phyloP scores from a whole-genome alignment of 2,113 vertebrate genomes.

The Cromileptes altivelis region DNA sequence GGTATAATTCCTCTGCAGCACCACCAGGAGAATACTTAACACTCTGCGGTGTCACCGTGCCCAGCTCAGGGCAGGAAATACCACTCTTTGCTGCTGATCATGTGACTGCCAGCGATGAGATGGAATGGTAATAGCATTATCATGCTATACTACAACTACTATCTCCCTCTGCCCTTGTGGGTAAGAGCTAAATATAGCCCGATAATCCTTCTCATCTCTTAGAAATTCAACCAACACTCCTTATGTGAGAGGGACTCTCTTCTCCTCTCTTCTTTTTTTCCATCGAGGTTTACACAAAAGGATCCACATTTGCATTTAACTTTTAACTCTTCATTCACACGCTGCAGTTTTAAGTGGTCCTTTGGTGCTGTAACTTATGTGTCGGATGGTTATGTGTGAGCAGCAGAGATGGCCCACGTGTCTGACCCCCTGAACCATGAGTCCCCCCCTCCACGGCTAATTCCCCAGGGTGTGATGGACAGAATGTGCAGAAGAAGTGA shows the following conservation, averaged over 20 bases:
- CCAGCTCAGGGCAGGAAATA: conserved; percentile 54
- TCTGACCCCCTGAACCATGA: conserved; percentile 45
- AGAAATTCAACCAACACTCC: conserved; percentile 39
- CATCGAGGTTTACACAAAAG: neutral
- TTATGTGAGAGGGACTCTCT: conserved; percentile 5
- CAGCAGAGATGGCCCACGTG: conserved; percentile 16
- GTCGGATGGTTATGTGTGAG: conserved; percentile 2
- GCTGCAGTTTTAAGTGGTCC: neutral
- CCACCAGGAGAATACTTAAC: conserved; percentile 47
- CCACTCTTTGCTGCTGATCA: conserved; percentile 52
- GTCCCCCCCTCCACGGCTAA: conserved; percentile 1
- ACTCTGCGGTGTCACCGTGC: conserved; percentile 21
- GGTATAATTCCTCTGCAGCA: conserved; percentile 27
- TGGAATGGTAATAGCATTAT: conserved; percentile 75
- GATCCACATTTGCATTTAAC: neutral
- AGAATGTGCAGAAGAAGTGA: conserved; percentile 6
- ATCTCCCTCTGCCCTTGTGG: conserved; percentile 61
- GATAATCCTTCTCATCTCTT: conserved; percentile 46
- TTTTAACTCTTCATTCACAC: neutral
- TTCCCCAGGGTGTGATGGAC: conserved; percentile 35
- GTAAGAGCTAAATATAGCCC: conserved; percentile 55
- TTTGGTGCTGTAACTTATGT: conserved; percentile 6
- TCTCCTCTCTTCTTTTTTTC: neutral
- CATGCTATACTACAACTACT: conserved; percentile 49
- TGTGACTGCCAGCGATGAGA: conserved; percentile 67